These are phyloP conservation scores for Acholoe squamosa DNA, from an alignment of 2,888 invertebrate species.

Conservation along the genomic window DNA sequence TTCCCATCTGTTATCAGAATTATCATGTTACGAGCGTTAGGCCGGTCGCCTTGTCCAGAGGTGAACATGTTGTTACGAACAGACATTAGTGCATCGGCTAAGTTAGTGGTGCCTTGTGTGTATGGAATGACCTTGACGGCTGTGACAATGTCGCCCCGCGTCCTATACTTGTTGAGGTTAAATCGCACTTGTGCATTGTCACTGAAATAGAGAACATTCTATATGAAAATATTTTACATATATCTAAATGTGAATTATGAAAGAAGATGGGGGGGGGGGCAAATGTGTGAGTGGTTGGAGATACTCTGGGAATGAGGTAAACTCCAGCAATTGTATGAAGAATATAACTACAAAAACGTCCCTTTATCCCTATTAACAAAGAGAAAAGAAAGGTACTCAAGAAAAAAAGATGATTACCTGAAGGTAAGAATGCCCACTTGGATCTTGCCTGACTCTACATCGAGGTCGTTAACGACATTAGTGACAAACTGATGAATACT, in stretches of 20 bases:
- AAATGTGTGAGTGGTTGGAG: too few relatives aligned
- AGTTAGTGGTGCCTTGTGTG: conserved; percentile 64
- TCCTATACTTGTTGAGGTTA: conserved; percentile 61
- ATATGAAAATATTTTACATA: too few relatives aligned
- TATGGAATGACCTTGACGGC: conserved; percentile 57
- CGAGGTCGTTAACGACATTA: conserved; percentile 35
- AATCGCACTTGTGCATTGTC: conserved; percentile 60
- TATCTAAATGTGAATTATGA: too few relatives aligned
- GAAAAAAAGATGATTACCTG: neutral
- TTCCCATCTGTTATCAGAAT: conserved; percentile 66
- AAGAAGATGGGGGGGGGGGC: too few relatives aligned
- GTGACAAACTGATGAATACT: conserved; percentile 14
- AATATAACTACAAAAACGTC: too few relatives aligned
- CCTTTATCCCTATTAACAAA: too few relatives aligned
- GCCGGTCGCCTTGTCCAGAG: conserved; percentile 37
- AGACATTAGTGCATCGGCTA: conserved; percentile 63
- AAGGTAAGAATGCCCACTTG: conserved; percentile 35
- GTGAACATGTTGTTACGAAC: conserved; percentile 61
- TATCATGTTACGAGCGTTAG: conserved; percentile 1
- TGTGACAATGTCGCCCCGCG: conserved; percentile 10
- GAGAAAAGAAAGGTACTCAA: neutral
- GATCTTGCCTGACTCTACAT: conserved; percentile 50
- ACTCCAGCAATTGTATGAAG: too few relatives aligned
- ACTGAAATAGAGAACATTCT: conserved; percentile 25
- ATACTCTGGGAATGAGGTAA: too few relatives aligned